These are phyloP conservation scores for Standfussiana lucernea DNA, from an alignment of 2,888 invertebrate species.

Conservation along the genomic window DNA sequence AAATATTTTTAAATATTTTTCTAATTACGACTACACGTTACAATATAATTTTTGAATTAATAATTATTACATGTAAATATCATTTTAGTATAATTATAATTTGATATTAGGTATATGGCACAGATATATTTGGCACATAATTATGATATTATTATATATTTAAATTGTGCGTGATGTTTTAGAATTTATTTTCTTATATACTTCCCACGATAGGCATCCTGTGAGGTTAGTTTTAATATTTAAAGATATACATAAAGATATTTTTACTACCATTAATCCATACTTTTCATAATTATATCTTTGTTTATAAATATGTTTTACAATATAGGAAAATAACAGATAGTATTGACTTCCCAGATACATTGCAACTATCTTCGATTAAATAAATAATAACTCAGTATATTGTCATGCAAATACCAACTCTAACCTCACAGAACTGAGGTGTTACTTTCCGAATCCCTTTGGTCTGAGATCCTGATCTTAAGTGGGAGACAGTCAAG, in stretches of 20 bases:
- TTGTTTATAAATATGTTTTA: not conserved
- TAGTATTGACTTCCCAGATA: not conserved
- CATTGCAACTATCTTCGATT: not conserved
- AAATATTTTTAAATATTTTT: conserved; percentile 64
- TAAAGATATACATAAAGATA: not conserved
- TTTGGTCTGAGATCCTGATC: conserved; percentile 66
- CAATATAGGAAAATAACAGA: not conserved
- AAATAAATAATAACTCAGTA: not conserved
- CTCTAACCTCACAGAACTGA: conserved; percentile 62
- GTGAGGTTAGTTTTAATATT: conserved; percentile 49
- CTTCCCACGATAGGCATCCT: conserved; percentile 45
- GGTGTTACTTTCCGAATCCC: conserved; percentile 56
- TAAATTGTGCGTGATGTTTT: conserved; percentile 76
- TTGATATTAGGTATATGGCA: conserved; percentile 64
- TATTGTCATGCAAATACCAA: conserved; percentile 12
- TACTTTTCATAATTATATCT: not conserved
- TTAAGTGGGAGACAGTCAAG: conserved; percentile 51
- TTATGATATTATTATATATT: conserved; percentile 41
- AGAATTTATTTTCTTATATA: conserved; percentile 64
- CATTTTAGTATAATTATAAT: conserved; percentile 53
- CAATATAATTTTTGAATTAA: conserved; percentile 49
- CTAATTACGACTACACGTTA: conserved; percentile 63
- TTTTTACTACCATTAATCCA: not conserved
- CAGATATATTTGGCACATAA: conserved; percentile 69
- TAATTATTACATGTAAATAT: conserved; percentile 57